Evolutionary conservation across 2,797 vertebrate genomes (phyloP).

Genomic region (Ptychobarbus kaznakovi): DNA sequence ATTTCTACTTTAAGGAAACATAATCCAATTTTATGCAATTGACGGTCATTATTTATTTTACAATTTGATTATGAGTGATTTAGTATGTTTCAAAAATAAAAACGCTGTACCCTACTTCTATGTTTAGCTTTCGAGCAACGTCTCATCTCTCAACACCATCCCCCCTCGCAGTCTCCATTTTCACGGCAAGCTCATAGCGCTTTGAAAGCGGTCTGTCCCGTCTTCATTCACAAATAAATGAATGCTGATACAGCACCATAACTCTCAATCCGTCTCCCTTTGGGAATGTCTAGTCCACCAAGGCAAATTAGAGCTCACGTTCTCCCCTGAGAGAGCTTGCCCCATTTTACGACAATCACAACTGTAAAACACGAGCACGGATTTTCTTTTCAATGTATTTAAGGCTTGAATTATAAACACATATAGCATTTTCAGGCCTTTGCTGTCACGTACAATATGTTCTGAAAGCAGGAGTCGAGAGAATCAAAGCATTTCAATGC

Average conservation of each 20-base stretch:
- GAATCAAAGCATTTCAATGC: slow-evolving; percentile 38
- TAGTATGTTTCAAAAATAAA: background rate
- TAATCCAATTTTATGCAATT: background rate
- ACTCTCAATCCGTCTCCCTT: slow-evolving; percentile 39
- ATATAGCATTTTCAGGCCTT: background rate
- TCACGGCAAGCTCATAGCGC: background rate
- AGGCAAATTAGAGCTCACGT: slow-evolving; percentile 54
- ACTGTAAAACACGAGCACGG: slow-evolving; percentile 34
- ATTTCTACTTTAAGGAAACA: background rate
- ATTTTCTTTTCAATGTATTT: slow-evolving; percentile 42
- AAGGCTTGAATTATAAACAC: slow-evolving; percentile 16
- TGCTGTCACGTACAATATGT: background rate
- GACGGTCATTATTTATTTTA: slow-evolving; percentile 3
- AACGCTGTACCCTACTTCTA: background rate
- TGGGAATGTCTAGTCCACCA: slow-evolving; percentile 54
- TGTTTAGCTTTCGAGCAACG: slow-evolving; percentile 13
- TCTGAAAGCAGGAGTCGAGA: slow-evolving; percentile 12
- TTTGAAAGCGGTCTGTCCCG: slow-evolving; percentile 29
- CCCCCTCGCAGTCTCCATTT: background rate
- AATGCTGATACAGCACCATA: slow-evolving; percentile 51
- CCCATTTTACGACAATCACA: slow-evolving; percentile 59
- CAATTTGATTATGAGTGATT: slow-evolving; percentile 3
- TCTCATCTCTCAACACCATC: slow-evolving; percentile 1
- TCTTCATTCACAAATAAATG: slow-evolving; percentile 58
- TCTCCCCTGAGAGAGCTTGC: slow-evolving; percentile 48